Base-by-base conservation (phyloP, 2,113 vertebrate genomes). In the Corythornis cristatus region DNA sequence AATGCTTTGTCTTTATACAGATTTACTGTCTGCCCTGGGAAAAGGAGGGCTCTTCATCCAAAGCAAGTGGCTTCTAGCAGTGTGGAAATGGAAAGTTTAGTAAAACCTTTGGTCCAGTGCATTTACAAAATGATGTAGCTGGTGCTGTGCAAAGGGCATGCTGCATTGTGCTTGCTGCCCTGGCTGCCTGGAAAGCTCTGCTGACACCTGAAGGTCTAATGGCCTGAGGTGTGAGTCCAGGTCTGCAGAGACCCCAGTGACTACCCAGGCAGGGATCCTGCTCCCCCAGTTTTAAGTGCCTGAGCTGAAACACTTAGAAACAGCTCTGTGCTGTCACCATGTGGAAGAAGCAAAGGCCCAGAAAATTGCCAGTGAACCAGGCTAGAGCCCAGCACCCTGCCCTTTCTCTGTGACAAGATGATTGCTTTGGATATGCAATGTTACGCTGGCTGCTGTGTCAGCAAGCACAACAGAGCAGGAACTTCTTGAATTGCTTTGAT, bases 361-460 rank as follows among this genome's bases (percentile, higher is more conserved):
- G 48, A 43, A 66, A 54, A 64, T 1, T 15, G 68, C 31, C 5
- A 1, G 2, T 26, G 56, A 66, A 15, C 6, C 46, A 57, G 28
- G 28, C 33, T 60, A 21, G 46, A 82, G 17, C 5, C 6, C 51
- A 20, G 4, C 2, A 2, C 1, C 8, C 9, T 25, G 19, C 20
- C 56, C 57, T 83, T 11, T 28, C 42, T 77, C 50, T 20, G 4
- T 3, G 37, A 11, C 8, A 8, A 70, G 62, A 13, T 43, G 54
- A 42, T 20, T 2, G 0, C 26, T 45, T 20, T 0, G 6, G n/a
- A 17, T 80, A 31, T 37, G 42, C 37, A 31, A 0, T 0, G 1
- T 51, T 20, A 42, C 42, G 0, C 57, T 74, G 70, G 37, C 50
- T 74, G 76, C 65, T 40, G 25, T 12, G 81, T 51, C 51, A 87